Evolutionary conservation across 30 jellyfish, hydroid and myxozoan species (phyloP).

Genomic region (Aurelia sp.): DNA sequence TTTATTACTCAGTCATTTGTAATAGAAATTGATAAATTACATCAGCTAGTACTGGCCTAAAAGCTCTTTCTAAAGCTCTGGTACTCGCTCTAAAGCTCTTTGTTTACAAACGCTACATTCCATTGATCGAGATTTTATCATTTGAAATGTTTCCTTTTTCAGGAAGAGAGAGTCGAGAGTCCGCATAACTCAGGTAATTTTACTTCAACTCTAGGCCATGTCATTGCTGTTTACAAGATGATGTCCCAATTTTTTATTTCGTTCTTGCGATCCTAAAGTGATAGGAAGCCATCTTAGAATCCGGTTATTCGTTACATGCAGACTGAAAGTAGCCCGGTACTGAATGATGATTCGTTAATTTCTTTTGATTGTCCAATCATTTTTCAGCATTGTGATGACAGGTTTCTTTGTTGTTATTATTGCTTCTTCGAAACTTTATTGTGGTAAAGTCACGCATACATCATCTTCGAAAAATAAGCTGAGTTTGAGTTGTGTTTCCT

Average conservation of each 20-base stretch:
- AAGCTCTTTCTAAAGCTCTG: background rate
- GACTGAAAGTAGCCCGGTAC: constrained; percentile 31
- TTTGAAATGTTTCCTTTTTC: background rate
- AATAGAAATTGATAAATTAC: background rate
- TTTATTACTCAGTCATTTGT: background rate
- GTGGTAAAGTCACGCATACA: too few relatives aligned
- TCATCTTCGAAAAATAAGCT: too few relatives aligned
- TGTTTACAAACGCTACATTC: constrained; percentile 3
- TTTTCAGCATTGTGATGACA: background rate
- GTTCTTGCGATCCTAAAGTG: background rate
- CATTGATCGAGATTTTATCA: background rate
- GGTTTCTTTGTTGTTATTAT: too few relatives aligned
- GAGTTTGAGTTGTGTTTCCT: too few relatives aligned
- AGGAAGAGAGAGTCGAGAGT: constrained; percentile 44
- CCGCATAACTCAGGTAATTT: constrained; percentile 53
- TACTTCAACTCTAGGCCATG: background rate
- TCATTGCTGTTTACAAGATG: too few relatives aligned
- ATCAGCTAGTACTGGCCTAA: constrained; percentile 1
- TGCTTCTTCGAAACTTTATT: background rate
- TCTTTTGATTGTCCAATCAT: background rate
- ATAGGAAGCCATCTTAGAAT: constrained; percentile 35
- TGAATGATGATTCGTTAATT: constrained; percentile 4
- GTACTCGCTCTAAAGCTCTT: background rate
- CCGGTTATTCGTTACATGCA: constrained; percentile 13
- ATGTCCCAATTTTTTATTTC: background rate